phyloP scores from a whole-genome alignment of 1,140 invertebrate species.

The Brachionus asplanchnoidis region DNA sequence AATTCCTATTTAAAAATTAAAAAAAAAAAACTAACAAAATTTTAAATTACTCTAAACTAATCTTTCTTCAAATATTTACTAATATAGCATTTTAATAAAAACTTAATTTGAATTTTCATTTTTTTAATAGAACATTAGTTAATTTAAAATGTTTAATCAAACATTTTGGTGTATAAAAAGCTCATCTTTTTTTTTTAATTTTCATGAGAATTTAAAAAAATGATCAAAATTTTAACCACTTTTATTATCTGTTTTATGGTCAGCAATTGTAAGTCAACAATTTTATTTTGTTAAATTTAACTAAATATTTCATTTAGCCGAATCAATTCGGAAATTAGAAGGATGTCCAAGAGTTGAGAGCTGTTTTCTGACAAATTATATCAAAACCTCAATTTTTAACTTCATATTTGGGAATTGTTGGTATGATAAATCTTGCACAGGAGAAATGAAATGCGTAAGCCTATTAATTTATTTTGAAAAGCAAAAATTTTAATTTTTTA shows the following conservation, averaged over 20 bases:
- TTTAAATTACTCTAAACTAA: not conserved
- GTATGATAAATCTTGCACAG: not conserved
- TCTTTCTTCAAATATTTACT: not conserved
- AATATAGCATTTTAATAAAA: not conserved
- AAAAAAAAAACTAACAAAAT: not conserved
- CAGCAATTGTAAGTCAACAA: not conserved
- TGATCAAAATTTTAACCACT: not conserved
- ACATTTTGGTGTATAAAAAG: not conserved
- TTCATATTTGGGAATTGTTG: conserved; percentile 3
- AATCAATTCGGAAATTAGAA: not conserved
- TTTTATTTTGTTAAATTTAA: not conserved
- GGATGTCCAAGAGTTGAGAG: not conserved
- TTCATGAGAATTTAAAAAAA: not conserved
- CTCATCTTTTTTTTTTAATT: not conserved
- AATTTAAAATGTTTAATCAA: not conserved
- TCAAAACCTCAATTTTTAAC: not conserved
- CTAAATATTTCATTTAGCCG: not conserved
- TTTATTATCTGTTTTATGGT: not conserved
- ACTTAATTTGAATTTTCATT: not conserved
- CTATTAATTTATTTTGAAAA: not conserved
- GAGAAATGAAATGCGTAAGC: not conserved
- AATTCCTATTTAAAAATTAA: not conserved
- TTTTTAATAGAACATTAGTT: not conserved
- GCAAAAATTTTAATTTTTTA: not conserved
- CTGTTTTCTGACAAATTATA: not conserved